Conservation (phyloP, 2,113 vertebrate genomes). For the Motacilla alba region DNA sequence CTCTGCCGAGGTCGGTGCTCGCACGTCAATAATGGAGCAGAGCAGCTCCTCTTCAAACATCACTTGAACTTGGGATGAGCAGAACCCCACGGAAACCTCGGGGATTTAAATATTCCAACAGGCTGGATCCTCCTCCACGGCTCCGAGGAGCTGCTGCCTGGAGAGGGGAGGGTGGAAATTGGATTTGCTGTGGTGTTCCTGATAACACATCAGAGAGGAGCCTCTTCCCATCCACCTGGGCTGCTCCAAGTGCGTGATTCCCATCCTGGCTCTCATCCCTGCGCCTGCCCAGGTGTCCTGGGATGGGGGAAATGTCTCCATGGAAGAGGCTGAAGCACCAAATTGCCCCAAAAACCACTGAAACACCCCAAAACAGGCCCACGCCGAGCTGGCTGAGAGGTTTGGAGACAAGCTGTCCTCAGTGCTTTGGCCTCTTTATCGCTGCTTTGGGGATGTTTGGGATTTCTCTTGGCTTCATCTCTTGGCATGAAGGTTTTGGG, state of each 20-base stretch:
- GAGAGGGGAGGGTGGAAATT: not conserved
- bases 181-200: not conserved
- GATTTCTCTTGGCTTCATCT: not conserved
- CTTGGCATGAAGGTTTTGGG: not conserved
- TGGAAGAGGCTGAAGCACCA: not conserved
- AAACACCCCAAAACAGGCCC: rapidly evolving
- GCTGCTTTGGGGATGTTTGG: not conserved
- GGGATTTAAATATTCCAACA: not conserved
- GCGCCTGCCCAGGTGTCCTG: rapidly evolving
- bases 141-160: not conserved
- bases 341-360: rapidly evolving
- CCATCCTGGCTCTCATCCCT: not conserved
- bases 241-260: rapidly evolving
- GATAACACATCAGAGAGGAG: not conserved
- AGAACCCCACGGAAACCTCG: not conserved
- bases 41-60: not conserved
- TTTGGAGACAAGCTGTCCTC: rapidly evolving
- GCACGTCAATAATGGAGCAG: not conserved
- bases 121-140: not conserved
- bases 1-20: not conserved
- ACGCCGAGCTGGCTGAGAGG: rapidly evolving
- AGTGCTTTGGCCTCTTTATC: rapidly evolving
- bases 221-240: not conserved
- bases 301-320: rapidly evolving
- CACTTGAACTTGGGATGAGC: not conserved